phyloP scores from a whole-genome alignment of 1,140 invertebrate genomes.

The Helicoverpa armigera region DNA sequence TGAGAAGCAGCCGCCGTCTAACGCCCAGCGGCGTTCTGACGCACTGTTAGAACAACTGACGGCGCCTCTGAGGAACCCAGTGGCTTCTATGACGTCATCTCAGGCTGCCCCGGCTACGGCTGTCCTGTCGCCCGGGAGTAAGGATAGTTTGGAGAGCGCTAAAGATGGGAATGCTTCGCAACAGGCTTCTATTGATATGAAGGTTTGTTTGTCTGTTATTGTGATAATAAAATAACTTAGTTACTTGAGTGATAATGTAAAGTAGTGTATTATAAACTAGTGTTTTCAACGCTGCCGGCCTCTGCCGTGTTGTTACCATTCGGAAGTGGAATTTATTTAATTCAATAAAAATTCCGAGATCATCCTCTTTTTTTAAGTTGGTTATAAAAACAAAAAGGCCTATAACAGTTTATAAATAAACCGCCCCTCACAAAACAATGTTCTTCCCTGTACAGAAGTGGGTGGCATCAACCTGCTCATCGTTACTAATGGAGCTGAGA shows the following conservation, averaged over 20 bases:
- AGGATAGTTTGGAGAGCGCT: constrained; percentile 72
- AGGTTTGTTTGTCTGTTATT: too few species aligned
- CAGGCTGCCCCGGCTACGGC: constrained; percentile 59
- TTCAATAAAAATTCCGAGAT: too few species aligned
- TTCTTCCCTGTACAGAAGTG: constrained; percentile 72
- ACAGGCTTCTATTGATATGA: constrained; percentile 73
- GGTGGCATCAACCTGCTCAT: constrained; percentile 76
- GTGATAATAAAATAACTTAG: too few species aligned
- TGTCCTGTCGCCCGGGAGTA: constrained; percentile 70
- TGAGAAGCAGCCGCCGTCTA: constrained; percentile 74
- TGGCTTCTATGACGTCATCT: constrained; percentile 62
- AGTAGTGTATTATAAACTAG: too few species aligned
- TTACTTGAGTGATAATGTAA: too few species aligned
- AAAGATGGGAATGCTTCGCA: constrained; percentile 73
- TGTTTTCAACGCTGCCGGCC: too few species aligned
- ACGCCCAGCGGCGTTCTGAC: constrained; percentile 79
- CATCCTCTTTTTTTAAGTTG: too few species aligned
- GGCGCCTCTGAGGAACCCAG: constrained; percentile 73
- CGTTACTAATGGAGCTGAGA: constrained; percentile 89
- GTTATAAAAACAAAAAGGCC: too few species aligned
- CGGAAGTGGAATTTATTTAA: too few species aligned
- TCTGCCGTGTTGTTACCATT: too few species aligned
- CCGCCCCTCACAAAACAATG: background rate
- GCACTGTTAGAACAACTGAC: constrained; percentile 82
- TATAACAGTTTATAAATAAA: background rate